Evolutionary conservation across 2,888 invertebrate species (phyloP), one percentile per base, ranked within the genome.

Genomic region (Campopleginae sp.): DNA sequence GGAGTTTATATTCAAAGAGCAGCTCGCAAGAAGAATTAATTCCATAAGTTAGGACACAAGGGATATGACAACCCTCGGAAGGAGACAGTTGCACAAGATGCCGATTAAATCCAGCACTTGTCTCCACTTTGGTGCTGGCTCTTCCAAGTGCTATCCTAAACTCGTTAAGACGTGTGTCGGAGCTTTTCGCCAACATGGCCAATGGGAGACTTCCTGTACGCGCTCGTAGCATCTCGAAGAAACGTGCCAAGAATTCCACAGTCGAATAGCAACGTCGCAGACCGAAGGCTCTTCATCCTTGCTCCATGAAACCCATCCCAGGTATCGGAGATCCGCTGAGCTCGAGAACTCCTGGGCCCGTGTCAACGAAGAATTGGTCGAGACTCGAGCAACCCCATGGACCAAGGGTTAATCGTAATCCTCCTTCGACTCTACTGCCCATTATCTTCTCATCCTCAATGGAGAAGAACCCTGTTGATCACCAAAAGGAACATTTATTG

Each of bases 331-430:
- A 14, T 58, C 27, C 58, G 14, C 14, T 27, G 12, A 54, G 23
- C 12, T 54, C 27, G 58, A 58, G 58, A 58, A 27, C 27, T 14
- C 14, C 58, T 14, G 58, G 27, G 58, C 27, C 10, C 14, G 14
- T 14, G 58, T 58, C 12, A 27, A 58, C 27, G 27, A 58, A 27
- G 27, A 58, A 58, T 75, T 42, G 66, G 31, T 46, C 33, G 66
- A 31, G 66, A 42, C 2, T 38, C 4, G 65, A 44, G 76, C 12
- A 65, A 79, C 65, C 58, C 38, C 8, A 33, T 33, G 78, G 65
- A 79, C 63, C 58, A 75, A 65, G 86, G 86, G 86, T 87, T 86
- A 86, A 84, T 84, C 86, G 86, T 89, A 89, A 89, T 89, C 86
- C 84, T 74, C 70, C 78, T 66, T 66, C 48, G 74, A 76, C 76